phyloP scores from a whole-genome alignment of 1,140 invertebrate species.

The Pteromalus puparum region DNA sequence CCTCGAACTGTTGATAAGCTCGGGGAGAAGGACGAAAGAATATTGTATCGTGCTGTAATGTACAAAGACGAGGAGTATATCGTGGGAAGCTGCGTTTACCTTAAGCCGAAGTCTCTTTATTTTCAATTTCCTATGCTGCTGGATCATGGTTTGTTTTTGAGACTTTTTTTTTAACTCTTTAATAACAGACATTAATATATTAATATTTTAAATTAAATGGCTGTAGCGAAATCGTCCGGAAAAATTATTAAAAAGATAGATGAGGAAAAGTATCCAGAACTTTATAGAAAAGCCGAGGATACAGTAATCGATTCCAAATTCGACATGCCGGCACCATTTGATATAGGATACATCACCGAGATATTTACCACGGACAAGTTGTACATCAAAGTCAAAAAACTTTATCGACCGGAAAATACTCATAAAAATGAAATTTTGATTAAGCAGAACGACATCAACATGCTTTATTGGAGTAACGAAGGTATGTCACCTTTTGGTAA shows the following conservation, averaged over 20 bases:
- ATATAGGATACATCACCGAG: slow-evolving; percentile 80
- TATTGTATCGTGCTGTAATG: slow-evolving; percentile 59
- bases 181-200: background rate
- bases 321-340: slow-evolving; percentile 85
- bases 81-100: slow-evolving; percentile 84
- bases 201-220: background rate
- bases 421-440: slow-evolving; percentile 74
- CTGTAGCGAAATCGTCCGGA: background rate
- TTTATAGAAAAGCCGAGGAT: slow-evolving; percentile 72
- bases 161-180: background rate
- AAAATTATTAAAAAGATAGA: slow-evolving; percentile 72
- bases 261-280: slow-evolving; percentile 85
- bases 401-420: slow-evolving; percentile 88
- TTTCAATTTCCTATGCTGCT: slow-evolving; percentile 76
- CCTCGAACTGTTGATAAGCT: slow-evolving; percentile 50
- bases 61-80: slow-evolving; percentile 78
- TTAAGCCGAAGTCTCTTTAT: slow-evolving; percentile 81
- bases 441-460: slow-evolving; percentile 82
- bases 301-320: slow-evolving; percentile 83
- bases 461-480: slow-evolving; percentile 87
- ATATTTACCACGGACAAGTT: slow-evolving; percentile 76
- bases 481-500: slow-evolving; percentile 68
- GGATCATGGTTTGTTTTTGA: slow-evolving; percentile 58
- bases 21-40: slow-evolving; percentile 51
- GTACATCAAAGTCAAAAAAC: slow-evolving; percentile 79